A percentile compares a stretch with the other conserved stretches of the same genome.
These are phyloP conservation scores for Drosophila demipolita DNA, from an alignment of 2,888 invertebrate genomes.

Conservation along the genomic window DNA sequence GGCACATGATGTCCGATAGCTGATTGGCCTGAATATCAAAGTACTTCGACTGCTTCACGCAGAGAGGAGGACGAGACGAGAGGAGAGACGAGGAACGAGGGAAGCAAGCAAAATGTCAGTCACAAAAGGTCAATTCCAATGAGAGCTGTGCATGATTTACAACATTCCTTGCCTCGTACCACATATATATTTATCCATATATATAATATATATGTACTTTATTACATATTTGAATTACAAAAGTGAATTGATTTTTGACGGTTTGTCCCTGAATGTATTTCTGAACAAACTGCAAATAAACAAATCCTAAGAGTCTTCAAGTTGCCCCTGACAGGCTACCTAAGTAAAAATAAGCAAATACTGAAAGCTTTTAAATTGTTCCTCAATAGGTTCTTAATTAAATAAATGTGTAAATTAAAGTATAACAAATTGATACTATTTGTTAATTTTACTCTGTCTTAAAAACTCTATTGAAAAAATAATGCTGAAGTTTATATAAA, in stretches of 20 bases:
- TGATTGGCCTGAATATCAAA: constrained; percentile 86
- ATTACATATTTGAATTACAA: constrained; percentile 7
- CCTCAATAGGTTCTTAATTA: not conserved
- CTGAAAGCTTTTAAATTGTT: not conserved
- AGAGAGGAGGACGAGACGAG: not conserved
- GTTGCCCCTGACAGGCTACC: not conserved
- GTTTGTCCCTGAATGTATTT: not conserved
- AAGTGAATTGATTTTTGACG: constrained; percentile 1
- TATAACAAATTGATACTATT: not conserved
- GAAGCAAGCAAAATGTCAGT: constrained; percentile 35
- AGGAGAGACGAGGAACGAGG: not conserved
- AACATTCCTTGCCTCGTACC: constrained; percentile 27
- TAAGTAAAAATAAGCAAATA: not conserved
- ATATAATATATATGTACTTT: not conserved
- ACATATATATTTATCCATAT: not conserved
- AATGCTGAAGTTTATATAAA: not conserved
- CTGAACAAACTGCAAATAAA: not conserved
- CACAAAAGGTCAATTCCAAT: constrained; percentile 7
- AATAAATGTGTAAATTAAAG: not conserved
- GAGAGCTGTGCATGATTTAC: constrained; percentile 56
- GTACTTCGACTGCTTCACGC: constrained; percentile 83
- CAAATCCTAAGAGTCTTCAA: not conserved
- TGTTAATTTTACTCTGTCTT: not conserved
- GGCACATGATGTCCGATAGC: constrained; percentile 85
- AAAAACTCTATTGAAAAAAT: not conserved